Evolutionary conservation across 2,888 invertebrate species (phyloP), one percentile per base, ranked within the genome.

Genomic region (Agriopis leucophaearia): DNA sequence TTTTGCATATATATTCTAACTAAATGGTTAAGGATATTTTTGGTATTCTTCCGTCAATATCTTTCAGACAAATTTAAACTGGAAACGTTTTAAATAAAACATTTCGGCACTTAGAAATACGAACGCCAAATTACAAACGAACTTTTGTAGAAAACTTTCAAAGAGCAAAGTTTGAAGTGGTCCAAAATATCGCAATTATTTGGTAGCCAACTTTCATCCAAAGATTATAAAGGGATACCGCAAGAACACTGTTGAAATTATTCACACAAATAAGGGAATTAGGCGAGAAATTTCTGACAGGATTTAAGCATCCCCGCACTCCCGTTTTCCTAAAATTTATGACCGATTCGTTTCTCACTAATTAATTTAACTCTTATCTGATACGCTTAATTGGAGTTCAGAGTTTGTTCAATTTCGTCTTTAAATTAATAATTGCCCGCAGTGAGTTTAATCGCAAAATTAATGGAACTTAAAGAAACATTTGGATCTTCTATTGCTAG

Each of bases 281-380:
- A 74, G 69, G 60, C 74, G 77, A 72, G 78, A 74, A 82, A 78
- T 81, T 78, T 68, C 58, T 50, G 80, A 79, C 77, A 69, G 73
- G 75, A 76, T 79, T 82, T 77, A 78, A 85, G 78, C 83, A 82
- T 80, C 79, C 79, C 77, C 56, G 56, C 44, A 40, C 50, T 45
- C 60, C 47, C 64, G 63, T 78, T 74, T 82, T 76, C 75, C 75
- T 70, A 77, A 69, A 88, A 90, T 88, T 89, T 88, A 88, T 85
- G 80, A 81, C 76, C 81, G 80, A 82, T 84, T 80, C 84, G 83
- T 82, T 84, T 79, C 80, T 52, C 83, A 73, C 84, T 88, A 88
- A 90, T 90, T 90, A 90, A 89, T 89, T 89, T 87, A 80, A 82
- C 84, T 85, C 85, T 85, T 85, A 85, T 88, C 86, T 84, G 83